Percentiles rank a stretch among this genome's conserved stretches.
Conservation (phyloP, 2,888 invertebrate genomes). For the Cordilura impudica region DNA sequence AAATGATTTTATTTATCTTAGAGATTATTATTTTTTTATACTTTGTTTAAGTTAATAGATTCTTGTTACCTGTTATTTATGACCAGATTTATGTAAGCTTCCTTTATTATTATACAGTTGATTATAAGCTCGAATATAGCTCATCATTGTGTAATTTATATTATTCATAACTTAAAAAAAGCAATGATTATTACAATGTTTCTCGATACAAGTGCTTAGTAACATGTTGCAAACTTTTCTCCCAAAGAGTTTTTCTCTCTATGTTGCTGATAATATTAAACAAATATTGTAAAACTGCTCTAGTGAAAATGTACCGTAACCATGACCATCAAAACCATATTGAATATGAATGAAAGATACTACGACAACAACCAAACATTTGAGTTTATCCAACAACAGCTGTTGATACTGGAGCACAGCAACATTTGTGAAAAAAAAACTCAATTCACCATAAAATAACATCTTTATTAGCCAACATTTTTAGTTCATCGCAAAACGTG, state of each 20-base stretch:
- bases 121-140: no score
- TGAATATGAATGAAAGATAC: background rate
- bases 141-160: no score
- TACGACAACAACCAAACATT: background rate
- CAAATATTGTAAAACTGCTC: background rate
- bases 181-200: no score
- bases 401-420: background rate
- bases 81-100: no score
- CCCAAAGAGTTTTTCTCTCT: background rate
- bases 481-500: constrained; percentile 9
- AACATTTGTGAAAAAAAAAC: background rate
- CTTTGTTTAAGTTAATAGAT: no score
- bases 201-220: background rate
- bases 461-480: background rate
- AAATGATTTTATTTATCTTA: no score
- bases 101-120: no score
- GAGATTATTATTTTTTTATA: no score
- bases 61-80: no score
- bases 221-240: background rate
- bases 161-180: no score
- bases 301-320: background rate
- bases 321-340: background rate
- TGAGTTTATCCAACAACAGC: background rate
- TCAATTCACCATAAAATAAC: background rate
- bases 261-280: background rate